These are phyloP conservation scores for Chelon auratus DNA, from an alignment of 2,797 vertebrate genomes.

Conservation along the genomic window DNA sequence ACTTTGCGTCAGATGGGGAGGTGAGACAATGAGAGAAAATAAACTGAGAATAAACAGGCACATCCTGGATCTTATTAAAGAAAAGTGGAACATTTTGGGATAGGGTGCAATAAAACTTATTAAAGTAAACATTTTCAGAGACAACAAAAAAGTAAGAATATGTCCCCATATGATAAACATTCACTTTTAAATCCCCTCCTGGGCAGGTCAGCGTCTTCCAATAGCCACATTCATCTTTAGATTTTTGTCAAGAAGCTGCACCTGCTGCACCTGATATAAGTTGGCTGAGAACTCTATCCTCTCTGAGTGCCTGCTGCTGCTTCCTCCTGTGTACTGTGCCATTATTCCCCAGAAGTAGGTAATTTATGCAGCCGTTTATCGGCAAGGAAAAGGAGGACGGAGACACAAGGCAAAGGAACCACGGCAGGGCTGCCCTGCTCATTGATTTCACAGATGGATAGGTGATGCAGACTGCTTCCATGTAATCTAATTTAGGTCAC, in stretches of 20 bases:
- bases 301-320: slow-evolving; percentile 29
- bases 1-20: slow-evolving; percentile 5
- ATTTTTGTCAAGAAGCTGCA: slow-evolving; percentile 48
- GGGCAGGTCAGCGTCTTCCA: slow-evolving; percentile 52
- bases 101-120: neutral
- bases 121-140: slow-evolving; percentile 14
- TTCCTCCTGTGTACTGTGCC: slow-evolving; percentile 40
- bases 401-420: slow-evolving; percentile 47
- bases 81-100: slow-evolving; percentile 1
- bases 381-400: slow-evolving; percentile 49
- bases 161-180: slow-evolving; percentile 24
- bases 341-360: slow-evolving; percentile 64
- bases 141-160: slow-evolving; percentile 22
- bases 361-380: slow-evolving; percentile 75
- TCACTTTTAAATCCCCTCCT: slow-evolving; percentile 27
- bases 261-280: slow-evolving; percentile 69
- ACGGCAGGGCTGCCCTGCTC: slow-evolving; percentile 31
- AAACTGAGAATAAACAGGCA: slow-evolving; percentile 8
- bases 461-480: slow-evolving; percentile 59
- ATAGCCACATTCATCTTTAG: slow-evolving; percentile 38
- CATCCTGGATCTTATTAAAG: slow-evolving; percentile 10
- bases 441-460: slow-evolving; percentile 73
- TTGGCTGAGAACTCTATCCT: slow-evolving; percentile 51
- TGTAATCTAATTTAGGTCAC: slow-evolving; percentile 68
- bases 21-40: slow-evolving; percentile 8